Evolutionary conservation across 2,113 vertebrate genomes (phyloP).

Genomic region (Osmerus eperlanus): DNA sequence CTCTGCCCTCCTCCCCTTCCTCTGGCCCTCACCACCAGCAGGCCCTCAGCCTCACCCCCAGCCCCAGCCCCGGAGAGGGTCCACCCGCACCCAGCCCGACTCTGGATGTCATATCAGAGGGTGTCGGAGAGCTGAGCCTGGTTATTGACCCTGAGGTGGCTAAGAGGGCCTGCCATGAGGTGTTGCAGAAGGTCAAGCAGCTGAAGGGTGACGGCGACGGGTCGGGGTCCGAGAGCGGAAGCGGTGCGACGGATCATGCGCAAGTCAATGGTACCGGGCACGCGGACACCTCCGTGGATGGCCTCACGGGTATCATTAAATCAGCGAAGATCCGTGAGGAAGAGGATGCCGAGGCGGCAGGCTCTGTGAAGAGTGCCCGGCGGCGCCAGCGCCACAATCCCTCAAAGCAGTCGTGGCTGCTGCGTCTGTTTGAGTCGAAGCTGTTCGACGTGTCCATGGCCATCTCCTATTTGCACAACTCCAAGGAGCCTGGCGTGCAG

Average conservation of each 20-base stretch:
- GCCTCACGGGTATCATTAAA: background rate
- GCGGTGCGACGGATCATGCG: background rate
- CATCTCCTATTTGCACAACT: constrained; percentile 95
- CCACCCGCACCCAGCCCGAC: constrained; percentile 64
- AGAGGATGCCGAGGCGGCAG: constrained; percentile 58
- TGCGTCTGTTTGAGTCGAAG: constrained; percentile 93
- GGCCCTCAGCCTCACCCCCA: constrained; percentile 28
- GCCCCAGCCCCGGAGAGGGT: constrained; percentile 45
- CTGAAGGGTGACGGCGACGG: constrained; percentile 49
- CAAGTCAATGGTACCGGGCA: constrained; percentile 65
- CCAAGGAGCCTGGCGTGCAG: constrained; percentile 94
- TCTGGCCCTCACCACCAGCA: constrained; percentile 20
- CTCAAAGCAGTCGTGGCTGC: constrained; percentile 90
- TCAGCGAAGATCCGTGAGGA: constrained; percentile 60
- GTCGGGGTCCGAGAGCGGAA: background rate
- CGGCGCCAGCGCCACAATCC: constrained; percentile 83
- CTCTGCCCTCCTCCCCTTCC: constrained; percentile 50
- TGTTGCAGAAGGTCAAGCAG: constrained; percentile 86
- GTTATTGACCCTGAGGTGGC: constrained; percentile 90
- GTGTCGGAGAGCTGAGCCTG: constrained; percentile 74
- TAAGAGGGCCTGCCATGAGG: constrained; percentile 84
- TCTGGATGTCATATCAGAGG: constrained; percentile 84
- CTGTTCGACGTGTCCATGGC: constrained; percentile 98
- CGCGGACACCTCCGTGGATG: background rate
- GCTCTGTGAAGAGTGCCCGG: constrained; percentile 71